These are phyloP conservation scores for Dryomyza anilis DNA, from an alignment of 2,888 invertebrate genomes.

Conservation along the genomic window DNA sequence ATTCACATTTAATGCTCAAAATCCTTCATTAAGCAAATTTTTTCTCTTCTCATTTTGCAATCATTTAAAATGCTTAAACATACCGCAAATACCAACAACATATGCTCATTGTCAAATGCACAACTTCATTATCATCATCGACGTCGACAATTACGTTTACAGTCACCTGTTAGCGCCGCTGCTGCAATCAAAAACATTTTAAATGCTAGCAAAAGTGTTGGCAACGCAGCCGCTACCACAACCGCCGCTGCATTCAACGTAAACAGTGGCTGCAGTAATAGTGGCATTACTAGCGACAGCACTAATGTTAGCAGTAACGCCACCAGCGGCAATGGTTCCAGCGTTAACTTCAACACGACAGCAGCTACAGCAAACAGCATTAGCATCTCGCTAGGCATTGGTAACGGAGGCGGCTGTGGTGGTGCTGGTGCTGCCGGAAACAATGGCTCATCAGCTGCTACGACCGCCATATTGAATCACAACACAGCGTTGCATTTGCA, in stretches of 20 bases:
- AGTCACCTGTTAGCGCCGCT: slow-evolving; percentile 56
- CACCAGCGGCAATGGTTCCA: neutral
- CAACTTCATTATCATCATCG: slow-evolving; percentile 2
- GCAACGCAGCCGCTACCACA: slow-evolving; percentile 35
- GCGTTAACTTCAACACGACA: slow-evolving; percentile 21
- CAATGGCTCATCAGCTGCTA: slow-evolving; percentile 8
- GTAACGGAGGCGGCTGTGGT: slow-evolving; percentile 34
- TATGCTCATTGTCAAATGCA: neutral
- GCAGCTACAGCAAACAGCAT: slow-evolving; percentile 50
- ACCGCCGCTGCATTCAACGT: slow-evolving; percentile 21
- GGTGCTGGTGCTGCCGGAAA: slow-evolving; percentile 19
- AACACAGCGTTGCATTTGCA: slow-evolving; percentile 30
- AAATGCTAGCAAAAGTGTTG: slow-evolving; percentile 56
- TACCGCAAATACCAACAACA: neutral
- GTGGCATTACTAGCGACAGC: neutral
- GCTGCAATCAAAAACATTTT: slow-evolving; percentile 55
- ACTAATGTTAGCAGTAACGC: too few species aligned
- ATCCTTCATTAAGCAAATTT: slow-evolving; percentile 18
- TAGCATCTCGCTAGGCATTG: slow-evolving; percentile 52
- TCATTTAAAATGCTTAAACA: slow-evolving; percentile 4
- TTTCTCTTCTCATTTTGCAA: slow-evolving; percentile 24
- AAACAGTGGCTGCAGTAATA: neutral
- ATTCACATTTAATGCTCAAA: neutral
- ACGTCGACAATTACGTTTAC: slow-evolving; percentile 3
- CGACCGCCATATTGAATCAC: slow-evolving; percentile 9